Evolutionary conservation across 2,888 invertebrate genomes (phyloP).

Genomic region (Drosophila siamana): DNA sequence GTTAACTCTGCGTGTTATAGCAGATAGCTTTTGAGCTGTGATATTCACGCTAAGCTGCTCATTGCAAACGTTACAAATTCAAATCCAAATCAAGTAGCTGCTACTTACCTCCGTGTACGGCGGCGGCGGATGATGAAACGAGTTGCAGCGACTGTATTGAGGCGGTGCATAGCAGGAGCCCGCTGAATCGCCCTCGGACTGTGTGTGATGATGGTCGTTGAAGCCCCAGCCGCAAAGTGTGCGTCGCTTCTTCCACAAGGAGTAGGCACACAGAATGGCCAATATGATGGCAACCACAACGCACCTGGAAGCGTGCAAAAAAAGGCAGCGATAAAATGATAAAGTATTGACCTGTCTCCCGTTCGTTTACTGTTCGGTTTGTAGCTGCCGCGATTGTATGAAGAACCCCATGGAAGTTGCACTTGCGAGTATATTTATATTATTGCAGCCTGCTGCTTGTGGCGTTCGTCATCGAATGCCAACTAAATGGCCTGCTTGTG

Average conservation of each 20-base stretch:
- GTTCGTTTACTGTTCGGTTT: conserved; percentile 76
- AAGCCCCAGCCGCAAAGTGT: conserved; percentile 86
- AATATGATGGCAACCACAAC: conserved; percentile 90
- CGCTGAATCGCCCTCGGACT: conserved; percentile 91
- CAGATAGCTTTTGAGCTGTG: too few relatives aligned
- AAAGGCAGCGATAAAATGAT: background rate
- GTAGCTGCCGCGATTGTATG: conserved; percentile 72
- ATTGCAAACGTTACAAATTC: too few relatives aligned
- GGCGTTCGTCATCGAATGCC: conserved; percentile 68
- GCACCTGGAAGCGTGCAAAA: conserved; percentile 86
- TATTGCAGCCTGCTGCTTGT: conserved; percentile 33
- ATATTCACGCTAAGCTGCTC: too few relatives aligned
- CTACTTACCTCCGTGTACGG: conserved; percentile 92
- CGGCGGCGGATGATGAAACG: conserved; percentile 93
- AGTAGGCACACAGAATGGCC: conserved; percentile 90
- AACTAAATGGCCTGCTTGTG: conserved; percentile 52
- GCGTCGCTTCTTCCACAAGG: conserved; percentile 87
- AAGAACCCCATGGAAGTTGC: conserved; percentile 68
- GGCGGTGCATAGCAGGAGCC: conserved; percentile 93
- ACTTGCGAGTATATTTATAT: background rate
- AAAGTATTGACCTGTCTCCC: too few relatives aligned
- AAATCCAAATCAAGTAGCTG: too few relatives aligned
- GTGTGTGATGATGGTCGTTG: conserved; percentile 86
- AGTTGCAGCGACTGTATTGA: conserved; percentile 93
- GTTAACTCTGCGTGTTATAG: too few relatives aligned